Conservation (phyloP, 2,888 invertebrate genomes). For the Stramonita haemastoma region DNA sequence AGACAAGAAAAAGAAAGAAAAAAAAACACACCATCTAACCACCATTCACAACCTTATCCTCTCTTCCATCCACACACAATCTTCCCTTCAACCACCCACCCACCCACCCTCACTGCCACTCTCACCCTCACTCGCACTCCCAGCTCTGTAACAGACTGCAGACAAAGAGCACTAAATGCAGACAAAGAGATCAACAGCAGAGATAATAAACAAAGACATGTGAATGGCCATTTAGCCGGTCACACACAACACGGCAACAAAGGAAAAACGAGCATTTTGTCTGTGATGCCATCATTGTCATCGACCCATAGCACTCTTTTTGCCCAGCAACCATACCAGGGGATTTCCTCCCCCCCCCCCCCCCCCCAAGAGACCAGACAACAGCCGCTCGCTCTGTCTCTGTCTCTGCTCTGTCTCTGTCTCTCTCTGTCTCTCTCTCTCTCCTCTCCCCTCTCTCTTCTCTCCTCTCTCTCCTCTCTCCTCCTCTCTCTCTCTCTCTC, state of each 20-base stretch:
- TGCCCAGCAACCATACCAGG: neutral
- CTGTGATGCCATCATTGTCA: constrained; percentile 13
- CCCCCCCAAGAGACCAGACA: neutral
- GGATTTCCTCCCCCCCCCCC: too few relatives aligned
- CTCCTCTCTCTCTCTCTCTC: neutral
- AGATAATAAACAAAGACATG: neutral
- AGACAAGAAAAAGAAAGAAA: too few relatives aligned
- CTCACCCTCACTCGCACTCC: neutral
- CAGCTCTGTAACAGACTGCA: neutral
- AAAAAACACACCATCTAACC: neutral
- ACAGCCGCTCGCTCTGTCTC: too few relatives aligned
- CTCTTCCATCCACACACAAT: neutral
- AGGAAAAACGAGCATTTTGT: neutral
- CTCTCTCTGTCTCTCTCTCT: too few relatives aligned
- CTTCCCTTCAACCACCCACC: neutral
- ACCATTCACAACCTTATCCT: neutral
- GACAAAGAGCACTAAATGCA: too few relatives aligned
- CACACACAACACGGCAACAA: too few relatives aligned
- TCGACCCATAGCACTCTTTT: neutral
- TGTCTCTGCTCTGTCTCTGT: too few relatives aligned
- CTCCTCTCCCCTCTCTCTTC: too few relatives aligned
- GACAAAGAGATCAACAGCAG: too few relatives aligned
- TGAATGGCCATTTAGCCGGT: neutral
- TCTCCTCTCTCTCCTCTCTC: too few relatives aligned
- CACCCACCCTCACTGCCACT: neutral